These are phyloP conservation scores for Chelon labrosus DNA, from an alignment of 2,797 vertebrate genomes.

Conservation along the genomic window DNA sequence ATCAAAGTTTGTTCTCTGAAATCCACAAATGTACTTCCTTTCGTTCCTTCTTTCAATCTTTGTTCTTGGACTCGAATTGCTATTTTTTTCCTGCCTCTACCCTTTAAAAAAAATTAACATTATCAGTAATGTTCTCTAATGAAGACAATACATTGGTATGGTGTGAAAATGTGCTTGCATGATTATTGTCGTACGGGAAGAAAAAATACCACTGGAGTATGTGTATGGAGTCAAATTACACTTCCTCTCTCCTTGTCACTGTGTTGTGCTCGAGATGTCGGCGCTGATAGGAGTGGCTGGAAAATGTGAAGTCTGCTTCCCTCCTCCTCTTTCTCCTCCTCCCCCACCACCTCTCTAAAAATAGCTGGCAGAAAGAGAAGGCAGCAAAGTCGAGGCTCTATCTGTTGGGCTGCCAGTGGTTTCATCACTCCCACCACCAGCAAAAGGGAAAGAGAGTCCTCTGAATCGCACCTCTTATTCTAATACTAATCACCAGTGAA, in stretches of 20 bases:
- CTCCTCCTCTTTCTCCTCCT: constrained; percentile 71
- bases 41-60: not conserved
- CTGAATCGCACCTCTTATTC: constrained; percentile 63
- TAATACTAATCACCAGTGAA: constrained; percentile 40
- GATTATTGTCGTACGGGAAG: constrained; percentile 38
- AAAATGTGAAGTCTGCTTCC: constrained; percentile 85
- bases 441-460: constrained; percentile 56
- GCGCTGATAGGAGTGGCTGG: constrained; percentile 82
- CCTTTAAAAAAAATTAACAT: not conserved
- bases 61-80: not conserved
- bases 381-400: constrained; percentile 74
- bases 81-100: not conserved
- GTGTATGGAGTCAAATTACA: constrained; percentile 74
- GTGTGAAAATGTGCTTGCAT: constrained; percentile 38
- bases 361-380: constrained; percentile 82
- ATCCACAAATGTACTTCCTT: not conserved
- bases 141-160: not conserved
- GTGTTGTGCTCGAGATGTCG: constrained; percentile 80
- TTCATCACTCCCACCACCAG: constrained; percentile 75
- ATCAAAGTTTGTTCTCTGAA: not conserved
- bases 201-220: constrained; percentile 67
- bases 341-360: constrained; percentile 84
- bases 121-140: not conserved
- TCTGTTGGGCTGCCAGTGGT: constrained; percentile 75
- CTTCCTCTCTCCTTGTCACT: constrained; percentile 80